Percentiles rank a stretch among this genome's conserved stretches.
These are phyloP conservation scores for Nycticryphes semicollaris DNA, from an alignment of 2,113 vertebrate genomes.

Conservation along the genomic window DNA sequence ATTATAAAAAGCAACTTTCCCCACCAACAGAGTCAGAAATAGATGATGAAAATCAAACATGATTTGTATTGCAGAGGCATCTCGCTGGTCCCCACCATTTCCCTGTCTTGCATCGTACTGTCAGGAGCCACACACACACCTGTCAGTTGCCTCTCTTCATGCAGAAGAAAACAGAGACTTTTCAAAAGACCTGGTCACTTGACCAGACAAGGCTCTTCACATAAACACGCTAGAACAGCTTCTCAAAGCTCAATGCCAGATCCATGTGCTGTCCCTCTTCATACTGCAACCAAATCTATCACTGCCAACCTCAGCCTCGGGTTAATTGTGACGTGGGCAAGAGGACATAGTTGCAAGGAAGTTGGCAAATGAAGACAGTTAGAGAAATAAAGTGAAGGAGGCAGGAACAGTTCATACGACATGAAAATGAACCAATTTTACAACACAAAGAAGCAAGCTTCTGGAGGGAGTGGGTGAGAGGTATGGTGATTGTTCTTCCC, in stretches of 20 bases:
- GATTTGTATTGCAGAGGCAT: background rate
- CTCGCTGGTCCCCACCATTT: background rate
- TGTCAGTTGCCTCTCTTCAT: background rate
- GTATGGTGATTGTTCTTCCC: background rate
- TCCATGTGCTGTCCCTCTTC: background rate
- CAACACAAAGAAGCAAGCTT: background rate
- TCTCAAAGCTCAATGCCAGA: background rate
- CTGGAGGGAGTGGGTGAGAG: background rate
- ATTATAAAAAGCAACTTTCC: constrained; percentile 6
- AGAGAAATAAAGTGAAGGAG: background rate
- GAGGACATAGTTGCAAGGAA: background rate
- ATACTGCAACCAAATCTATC: background rate
- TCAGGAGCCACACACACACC: background rate
- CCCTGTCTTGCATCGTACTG: background rate
- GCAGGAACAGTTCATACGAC: background rate
- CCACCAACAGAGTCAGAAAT: background rate
- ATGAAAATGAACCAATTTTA: background rate
- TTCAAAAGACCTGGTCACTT: background rate
- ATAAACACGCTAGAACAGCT: background rate
- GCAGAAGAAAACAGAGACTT: background rate
- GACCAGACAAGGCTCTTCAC: background rate
- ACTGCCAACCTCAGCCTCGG: background rate
- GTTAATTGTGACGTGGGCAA: background rate
- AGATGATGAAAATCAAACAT: background rate
- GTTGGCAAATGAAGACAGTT: background rate